Evolutionary conservation across 2,888 invertebrate genomes (phyloP), one percentile per base, ranked within the genome.

Genomic region (Achlya flavicornis): DNA sequence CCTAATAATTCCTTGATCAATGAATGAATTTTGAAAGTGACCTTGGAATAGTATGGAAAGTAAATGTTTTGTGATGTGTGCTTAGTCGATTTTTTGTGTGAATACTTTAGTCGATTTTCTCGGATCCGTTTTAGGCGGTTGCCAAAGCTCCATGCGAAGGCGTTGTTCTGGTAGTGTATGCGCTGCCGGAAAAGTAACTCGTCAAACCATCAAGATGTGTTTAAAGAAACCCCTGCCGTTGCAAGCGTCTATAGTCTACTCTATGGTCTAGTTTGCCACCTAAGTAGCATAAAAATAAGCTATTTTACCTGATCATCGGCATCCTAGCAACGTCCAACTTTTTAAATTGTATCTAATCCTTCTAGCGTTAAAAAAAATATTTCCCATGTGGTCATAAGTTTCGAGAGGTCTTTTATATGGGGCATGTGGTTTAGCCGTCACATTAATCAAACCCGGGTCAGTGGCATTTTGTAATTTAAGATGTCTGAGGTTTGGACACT

Each of bases 391-490:
- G 12, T 12, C 3, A 14, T 2, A 33, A 32, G 58, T 6, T 11
- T 12, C 8, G 0, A 57, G 57, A 19, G 32, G 26, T 57, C 33
- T 58, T 59, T 38, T 59, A 16, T 41, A 19, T 8, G 6, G 7
- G 41, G 14, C 60, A 10, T 60, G 60, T 26, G 60, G 60, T 60
- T 60, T 43, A 19, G 10, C 41, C 12, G 14, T 41, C 26, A 53
- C 53, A 2, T 53, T 19, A 53, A 19, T 53, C 53, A 53, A 19
- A 19, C 64, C 46, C 75, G 66, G 79, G 79, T 77, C 71, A 72
- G 68, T 69, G 76, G 69, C 70, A 70, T 74, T 77, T 63, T 58
- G 79, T 78, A 81, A 80, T 72, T 53, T 65, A 60, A 79, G 72
- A 72, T 62, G 61, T 19, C 57, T 77, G 79, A 76, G 80, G 74